These are phyloP conservation scores for Carabus problematicus DNA, from an alignment of 2,888 invertebrate genomes.

Conservation along the genomic window DNA sequence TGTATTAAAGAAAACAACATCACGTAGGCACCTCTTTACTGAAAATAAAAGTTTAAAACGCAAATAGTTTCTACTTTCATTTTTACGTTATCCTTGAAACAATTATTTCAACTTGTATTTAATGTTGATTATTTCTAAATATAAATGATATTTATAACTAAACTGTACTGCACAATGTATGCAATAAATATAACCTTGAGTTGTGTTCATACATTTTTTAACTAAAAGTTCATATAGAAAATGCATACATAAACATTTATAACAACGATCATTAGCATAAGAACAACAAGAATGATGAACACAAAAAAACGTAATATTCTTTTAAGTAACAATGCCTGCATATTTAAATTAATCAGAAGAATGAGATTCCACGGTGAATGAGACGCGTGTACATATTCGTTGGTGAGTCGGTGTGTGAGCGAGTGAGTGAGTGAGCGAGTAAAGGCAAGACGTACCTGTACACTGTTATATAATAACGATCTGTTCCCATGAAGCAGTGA, in stretches of 20 bases:
- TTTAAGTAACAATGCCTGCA: conserved; percentile 31
- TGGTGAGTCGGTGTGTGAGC: conserved; percentile 10
- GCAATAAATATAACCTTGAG: too few species aligned
- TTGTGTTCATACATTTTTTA: too few species aligned
- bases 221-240: conserved; percentile 11
- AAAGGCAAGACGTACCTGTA: conserved; percentile 11
- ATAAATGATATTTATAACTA: too few species aligned
- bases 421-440: conserved; percentile 8
- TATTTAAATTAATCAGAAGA: conserved; percentile 38
- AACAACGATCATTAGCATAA: conserved; percentile 29
- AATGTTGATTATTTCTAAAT: too few species aligned
- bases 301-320: conserved; percentile 31
- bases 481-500: conserved; percentile 20
- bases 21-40: too few species aligned
- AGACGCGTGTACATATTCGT: not conserved
- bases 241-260: conserved; percentile 23
- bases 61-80: too few species aligned
- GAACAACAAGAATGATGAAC: conserved; percentile 18
- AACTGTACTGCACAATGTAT: too few species aligned
- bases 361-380: conserved; percentile 15
- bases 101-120: too few species aligned
- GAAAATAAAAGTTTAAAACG: too few species aligned
- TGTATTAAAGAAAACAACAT: too few species aligned
- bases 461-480: conserved; percentile 19
- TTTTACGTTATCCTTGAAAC: too few species aligned